Conservation (phyloP, 2,113 vertebrate genomes). For the Antechinus stuartii region DNA sequence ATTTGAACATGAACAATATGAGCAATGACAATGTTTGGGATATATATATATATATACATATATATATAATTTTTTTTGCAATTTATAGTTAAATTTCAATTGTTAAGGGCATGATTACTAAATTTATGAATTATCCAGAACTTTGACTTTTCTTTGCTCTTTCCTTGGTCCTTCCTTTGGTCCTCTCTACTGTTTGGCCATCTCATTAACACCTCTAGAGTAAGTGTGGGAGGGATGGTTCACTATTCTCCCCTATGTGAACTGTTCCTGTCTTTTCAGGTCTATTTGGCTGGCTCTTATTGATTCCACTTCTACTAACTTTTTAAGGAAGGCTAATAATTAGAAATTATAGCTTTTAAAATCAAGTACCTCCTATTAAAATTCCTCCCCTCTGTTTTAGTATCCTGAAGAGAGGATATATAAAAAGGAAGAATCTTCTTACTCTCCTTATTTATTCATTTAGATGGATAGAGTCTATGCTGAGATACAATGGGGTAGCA, state of each 20-base stretch:
- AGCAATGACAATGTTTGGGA: not conserved
- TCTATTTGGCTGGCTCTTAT: slow-evolving; percentile 6
- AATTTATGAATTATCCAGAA: slow-evolving; percentile 10
- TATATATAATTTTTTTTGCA: slow-evolving; percentile 6
- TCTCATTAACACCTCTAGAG: slow-evolving; percentile 6
- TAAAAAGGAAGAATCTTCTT: not conserved
- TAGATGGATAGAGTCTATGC: not conserved
- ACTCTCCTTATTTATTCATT: not conserved
- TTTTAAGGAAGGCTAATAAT: slow-evolving; percentile 35
- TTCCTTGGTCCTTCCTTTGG: not conserved
- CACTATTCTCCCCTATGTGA: not conserved
- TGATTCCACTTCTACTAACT: slow-evolving; percentile 38
- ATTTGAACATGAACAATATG: slow-evolving; percentile 22
- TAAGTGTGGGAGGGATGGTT: not conserved
- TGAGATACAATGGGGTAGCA: not conserved
- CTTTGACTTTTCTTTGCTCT: slow-evolving; percentile 18
- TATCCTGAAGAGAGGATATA: not conserved
- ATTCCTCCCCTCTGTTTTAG: not conserved
- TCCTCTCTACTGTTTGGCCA: not conserved
- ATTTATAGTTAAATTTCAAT: slow-evolving; percentile 8
- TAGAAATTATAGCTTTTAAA: not conserved
- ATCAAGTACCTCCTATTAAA: not conserved
- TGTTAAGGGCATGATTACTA: not conserved
- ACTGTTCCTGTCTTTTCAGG: not conserved
- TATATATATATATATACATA: slow-evolving; percentile 13